A percentile compares a stretch with the other conserved stretches of the same genome.
phyloP scores from a whole-genome alignment of 1,140 invertebrate species.

The Agraylea sexmaculata region DNA sequence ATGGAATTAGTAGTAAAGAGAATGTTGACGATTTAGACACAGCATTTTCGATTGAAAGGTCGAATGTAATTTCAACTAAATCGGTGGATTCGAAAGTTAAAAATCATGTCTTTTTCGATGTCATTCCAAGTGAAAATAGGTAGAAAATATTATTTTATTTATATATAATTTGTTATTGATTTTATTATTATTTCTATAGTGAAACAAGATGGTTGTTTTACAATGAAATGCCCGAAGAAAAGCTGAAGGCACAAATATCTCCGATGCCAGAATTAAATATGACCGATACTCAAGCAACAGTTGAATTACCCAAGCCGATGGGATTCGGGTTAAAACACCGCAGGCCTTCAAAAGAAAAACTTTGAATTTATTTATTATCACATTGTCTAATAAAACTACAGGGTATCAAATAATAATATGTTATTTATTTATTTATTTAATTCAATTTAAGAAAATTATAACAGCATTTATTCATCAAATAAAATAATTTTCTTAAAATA shows the following conservation, averaged over 20 bases:
- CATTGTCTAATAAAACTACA: too few species aligned
- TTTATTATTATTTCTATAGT: constrained; percentile 14
- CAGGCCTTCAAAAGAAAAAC: too few species aligned
- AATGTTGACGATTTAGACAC: constrained; percentile 12
- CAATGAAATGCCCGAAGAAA: constrained; percentile 19
- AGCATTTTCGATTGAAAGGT: constrained; percentile 13
- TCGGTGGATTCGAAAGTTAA: constrained; percentile 25
- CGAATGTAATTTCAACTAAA: constrained; percentile 16
- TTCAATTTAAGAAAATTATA: too few species aligned
- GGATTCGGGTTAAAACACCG: too few species aligned
- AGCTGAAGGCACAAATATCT: too few species aligned
- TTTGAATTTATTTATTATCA: too few species aligned
- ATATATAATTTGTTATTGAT: constrained; percentile 6
- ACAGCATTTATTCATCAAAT: constrained; percentile 3
- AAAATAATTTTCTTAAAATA: not conserved
- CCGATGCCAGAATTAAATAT: too few species aligned
- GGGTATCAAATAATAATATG: too few species aligned
- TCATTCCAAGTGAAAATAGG: constrained; percentile 43
- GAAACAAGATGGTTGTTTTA: constrained; percentile 16
- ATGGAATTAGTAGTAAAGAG: constrained; percentile 15
- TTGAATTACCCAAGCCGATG: too few species aligned
- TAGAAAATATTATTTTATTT: constrained; percentile 22
- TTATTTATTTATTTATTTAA: too few species aligned
- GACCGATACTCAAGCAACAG: too few species aligned
- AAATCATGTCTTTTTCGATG: constrained; percentile 38